Percentiles rank a stretch among this genome's conserved stretches.
Evolutionary conservation across 2,888 invertebrate species (phyloP).

Genomic region (Siphlonurus alternatus): DNA sequence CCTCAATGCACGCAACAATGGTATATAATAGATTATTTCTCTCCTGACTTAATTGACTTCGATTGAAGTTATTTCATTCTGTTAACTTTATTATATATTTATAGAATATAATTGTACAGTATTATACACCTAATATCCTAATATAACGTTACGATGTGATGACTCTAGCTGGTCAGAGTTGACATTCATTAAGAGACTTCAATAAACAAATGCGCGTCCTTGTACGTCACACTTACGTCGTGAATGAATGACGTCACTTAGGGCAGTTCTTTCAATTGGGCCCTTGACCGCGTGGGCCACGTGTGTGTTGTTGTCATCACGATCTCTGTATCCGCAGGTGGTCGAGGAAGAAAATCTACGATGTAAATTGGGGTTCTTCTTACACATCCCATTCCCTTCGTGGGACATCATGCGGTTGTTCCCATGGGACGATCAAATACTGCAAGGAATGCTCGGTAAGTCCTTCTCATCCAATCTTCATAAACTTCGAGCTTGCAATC

Average conservation of each 20-base stretch:
- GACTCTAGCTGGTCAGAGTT: slow-evolving; percentile 49
- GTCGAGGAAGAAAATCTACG: slow-evolving; percentile 60
- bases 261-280: too few species aligned
- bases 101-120: too few species aligned
- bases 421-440: slow-evolving; percentile 85
- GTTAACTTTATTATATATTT: too few species aligned
- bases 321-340: slow-evolving; percentile 28
- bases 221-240: too few species aligned
- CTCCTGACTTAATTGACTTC: not conserved
- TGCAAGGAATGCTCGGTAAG: slow-evolving; percentile 74
- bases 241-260: too few species aligned
- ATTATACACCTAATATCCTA: too few species aligned
- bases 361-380: slow-evolving; percentile 76
- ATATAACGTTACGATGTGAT: not conserved
- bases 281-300: too few species aligned
- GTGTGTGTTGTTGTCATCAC: not conserved
- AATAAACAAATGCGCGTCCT: too few species aligned
- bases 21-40: not conserved
- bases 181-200: too few species aligned
- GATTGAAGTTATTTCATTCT: not conserved
- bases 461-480: not conserved
- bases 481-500: too few species aligned
- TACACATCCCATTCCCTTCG: slow-evolving; percentile 89
- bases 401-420: slow-evolving; percentile 85
- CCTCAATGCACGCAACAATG: not conserved